Base-by-base conservation (phyloP, 2,797 vertebrate genomes). In the Naso thynnoides region DNA sequence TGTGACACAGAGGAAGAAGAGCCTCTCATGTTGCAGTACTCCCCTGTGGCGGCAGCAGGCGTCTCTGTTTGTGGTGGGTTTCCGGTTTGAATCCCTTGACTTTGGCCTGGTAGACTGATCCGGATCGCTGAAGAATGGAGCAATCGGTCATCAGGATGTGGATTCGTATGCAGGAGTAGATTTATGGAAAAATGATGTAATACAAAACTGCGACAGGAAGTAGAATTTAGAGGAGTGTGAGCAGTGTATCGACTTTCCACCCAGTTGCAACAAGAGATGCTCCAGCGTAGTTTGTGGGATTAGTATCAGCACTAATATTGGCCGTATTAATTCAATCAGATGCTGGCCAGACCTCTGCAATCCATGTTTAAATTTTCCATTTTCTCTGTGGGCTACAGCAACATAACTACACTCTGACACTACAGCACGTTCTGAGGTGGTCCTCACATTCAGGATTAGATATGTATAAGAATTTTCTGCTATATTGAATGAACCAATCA, bases 81-180 rank as follows among this genome's bases (percentile, higher is more conserved):
- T 54, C 62, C 26, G 21, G 76, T 65, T 66, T 55, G 50, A 72
- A 58, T 78, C 76, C 71, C 62, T 16, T 1, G 66, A 61, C 24
- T 60, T 13, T 8, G 7, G 13, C n/a, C n/a, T 19, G 0, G 65
- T 42, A 62, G 61, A 42, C 44, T 1, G 42, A n/a, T 57, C 45
- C 16, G 59, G 23, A 18, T 64, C 48, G 1, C 48, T 59, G 33
- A 27, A 29, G 50, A 38, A 29, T 7, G 6, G 53, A 57, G 23
- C 23, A 56, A 69, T 72, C 74, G 48, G 49, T 69, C 24, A 26
- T 24, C 27, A 24, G 48, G 47, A 16, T 24, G 38, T 48, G 2
- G 19, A 8, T 31, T 33, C 14, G 18, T 16, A 4, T 49, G 29
- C 45, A 36, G 49, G n/a, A 33, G 38, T 10, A 27, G 7, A 61